Evolutionary conservation across 2,113 vertebrate genomes (phyloP).

Genomic region (Hemiprocne comata): DNA sequence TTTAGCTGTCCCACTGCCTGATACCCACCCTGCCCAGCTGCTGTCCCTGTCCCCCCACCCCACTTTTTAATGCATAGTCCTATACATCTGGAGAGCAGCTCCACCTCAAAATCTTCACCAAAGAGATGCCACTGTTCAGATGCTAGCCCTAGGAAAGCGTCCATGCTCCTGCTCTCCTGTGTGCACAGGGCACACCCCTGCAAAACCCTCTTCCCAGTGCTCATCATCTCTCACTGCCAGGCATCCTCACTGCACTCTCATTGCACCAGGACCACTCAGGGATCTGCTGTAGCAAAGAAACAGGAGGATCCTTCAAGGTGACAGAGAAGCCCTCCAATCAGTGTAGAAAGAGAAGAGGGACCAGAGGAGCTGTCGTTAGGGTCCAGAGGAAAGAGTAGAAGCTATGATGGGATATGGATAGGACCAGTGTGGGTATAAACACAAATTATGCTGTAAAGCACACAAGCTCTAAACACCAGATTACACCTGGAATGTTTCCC

Average conservation of each 20-base stretch:
- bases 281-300: background rate
- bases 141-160: background rate
- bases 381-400: background rate
- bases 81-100: background rate
- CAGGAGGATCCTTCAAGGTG: background rate
- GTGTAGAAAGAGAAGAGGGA: background rate
- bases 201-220: background rate
- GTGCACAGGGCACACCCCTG: background rate
- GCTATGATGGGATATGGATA: background rate
- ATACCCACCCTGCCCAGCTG: background rate
- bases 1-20: background rate
- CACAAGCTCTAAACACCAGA: too few relatives aligned
- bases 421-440: background rate
- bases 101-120: background rate
- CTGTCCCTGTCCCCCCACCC: background rate
- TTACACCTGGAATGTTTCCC: too few relatives aligned
- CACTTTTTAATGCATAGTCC: background rate
- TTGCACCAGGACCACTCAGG: background rate
- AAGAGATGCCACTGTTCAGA: background rate
- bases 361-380: background rate
- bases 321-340: background rate
- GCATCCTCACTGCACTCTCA: background rate
- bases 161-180: background rate
- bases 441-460: too few relatives aligned
- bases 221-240: background rate